phyloP scores from a whole-genome alignment of 1,140 invertebrate genomes.

The Eciton burchellii region DNA sequence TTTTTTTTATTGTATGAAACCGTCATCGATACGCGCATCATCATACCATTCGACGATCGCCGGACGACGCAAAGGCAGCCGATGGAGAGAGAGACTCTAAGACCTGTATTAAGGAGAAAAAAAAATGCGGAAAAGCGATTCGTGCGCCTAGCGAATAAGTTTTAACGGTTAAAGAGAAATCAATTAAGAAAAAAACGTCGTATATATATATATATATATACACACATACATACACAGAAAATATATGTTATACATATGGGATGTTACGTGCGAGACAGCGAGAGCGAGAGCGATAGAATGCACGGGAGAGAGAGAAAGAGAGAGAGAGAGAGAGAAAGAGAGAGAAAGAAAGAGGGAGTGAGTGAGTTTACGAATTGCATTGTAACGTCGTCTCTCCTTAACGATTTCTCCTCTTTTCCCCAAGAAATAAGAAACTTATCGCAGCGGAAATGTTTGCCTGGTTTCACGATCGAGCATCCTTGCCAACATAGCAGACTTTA shows the following conservation, averaged over 20 bases:
- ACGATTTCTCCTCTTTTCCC: slow-evolving; percentile 52
- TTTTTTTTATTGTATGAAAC: slow-evolving; percentile 49
- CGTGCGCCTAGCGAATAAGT: slow-evolving; percentile 64
- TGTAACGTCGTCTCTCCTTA: slow-evolving; percentile 46
- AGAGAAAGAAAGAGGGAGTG: not conserved
- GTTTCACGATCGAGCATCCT: slow-evolving; percentile 63
- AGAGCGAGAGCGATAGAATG: not conserved
- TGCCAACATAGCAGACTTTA: slow-evolving; percentile 77
- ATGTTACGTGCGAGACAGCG: slow-evolving; percentile 27
- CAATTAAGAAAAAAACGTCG: slow-evolving; percentile 55
- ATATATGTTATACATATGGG: slow-evolving; percentile 58
- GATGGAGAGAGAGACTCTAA: not conserved
- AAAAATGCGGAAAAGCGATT: slow-evolving; percentile 33
- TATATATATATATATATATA: slow-evolving; percentile 45
- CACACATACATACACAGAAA: slow-evolving; percentile 14
- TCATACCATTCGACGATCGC: slow-evolving; percentile 43
- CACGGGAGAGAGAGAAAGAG: not conserved
- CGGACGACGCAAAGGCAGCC: slow-evolving; percentile 3
- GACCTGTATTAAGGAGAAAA: slow-evolving; percentile 14
- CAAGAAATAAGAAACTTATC: slow-evolving; percentile 32
- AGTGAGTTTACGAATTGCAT: slow-evolving; percentile 56
- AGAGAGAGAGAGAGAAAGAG: slow-evolving; percentile 9
- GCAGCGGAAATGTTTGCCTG: slow-evolving; percentile 31
- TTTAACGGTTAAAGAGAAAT: slow-evolving; percentile 57
- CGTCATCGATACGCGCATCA: slow-evolving; percentile 31